A percentile compares a stretch with the other conserved stretches of the same genome.
phyloP scores from a whole-genome alignment of 2,113 vertebrate genomes.

The Bubo bubo region DNA sequence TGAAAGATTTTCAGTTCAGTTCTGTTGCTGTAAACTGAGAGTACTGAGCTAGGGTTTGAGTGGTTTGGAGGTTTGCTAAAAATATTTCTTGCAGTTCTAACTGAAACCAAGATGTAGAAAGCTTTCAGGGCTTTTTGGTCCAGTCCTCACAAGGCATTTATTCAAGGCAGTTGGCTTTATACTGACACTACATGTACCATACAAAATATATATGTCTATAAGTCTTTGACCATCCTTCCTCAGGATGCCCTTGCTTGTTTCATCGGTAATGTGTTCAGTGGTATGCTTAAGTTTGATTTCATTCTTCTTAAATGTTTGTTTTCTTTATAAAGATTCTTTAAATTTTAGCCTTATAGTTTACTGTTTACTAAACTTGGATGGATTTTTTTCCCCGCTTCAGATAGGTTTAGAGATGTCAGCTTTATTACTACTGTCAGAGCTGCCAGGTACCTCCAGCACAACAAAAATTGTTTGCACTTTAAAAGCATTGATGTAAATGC shows the following conservation, averaged over 20 bases:
- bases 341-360: neutral
- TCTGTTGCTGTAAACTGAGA: neutral
- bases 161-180: neutral
- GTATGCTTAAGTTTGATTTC: neutral
- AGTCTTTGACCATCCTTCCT: neutral
- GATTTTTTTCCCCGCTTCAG: neutral
- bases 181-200: neutral
- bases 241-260: neutral
- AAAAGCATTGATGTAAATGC: neutral
- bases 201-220: neutral
- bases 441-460: neutral
- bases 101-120: neutral
- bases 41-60: neutral
- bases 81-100: neutral
- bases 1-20: neutral
- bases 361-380: neutral
- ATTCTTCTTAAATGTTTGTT: neutral
- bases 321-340: neutral
- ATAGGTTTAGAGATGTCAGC: neutral
- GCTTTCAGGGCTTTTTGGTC: rapidly evolving
- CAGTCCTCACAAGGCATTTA: neutral
- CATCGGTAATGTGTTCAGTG: neutral
- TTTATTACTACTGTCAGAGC: neutral
- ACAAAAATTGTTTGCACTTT: neutral
- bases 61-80: neutral